Evolutionary conservation across 2,888 invertebrate species (phyloP).

Genomic region (Xestia xanthographa): DNA sequence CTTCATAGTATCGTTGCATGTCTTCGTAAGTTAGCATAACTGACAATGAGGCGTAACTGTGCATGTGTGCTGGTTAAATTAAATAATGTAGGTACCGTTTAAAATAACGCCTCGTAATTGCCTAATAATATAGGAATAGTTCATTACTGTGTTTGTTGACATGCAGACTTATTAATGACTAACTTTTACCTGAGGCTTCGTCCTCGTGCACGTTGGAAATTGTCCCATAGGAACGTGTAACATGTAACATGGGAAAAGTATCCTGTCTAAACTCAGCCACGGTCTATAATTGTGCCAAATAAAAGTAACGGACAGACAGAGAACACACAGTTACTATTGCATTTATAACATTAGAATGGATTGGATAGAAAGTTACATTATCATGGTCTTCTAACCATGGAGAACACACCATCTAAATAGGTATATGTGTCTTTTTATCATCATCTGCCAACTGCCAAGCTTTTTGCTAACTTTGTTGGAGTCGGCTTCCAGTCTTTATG

Average conservation of each 20-base stretch:
- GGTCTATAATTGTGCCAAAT: background rate
- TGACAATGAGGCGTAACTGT: conserved; percentile 28
- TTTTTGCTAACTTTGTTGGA: too few species aligned
- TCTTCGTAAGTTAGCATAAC: conserved; percentile 21
- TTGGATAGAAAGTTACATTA: background rate
- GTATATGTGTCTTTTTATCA: too few species aligned
- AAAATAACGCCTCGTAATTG: background rate
- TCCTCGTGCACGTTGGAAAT: too few species aligned
- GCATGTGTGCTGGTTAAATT: conserved; percentile 8
- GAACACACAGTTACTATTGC: background rate
- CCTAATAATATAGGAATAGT: too few species aligned
- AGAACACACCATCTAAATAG: too few species aligned
- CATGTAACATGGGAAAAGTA: too few species aligned
- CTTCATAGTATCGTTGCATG: conserved; percentile 27
- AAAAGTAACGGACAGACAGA: background rate
- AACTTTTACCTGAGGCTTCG: too few species aligned
- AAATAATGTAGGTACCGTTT: conserved; percentile 30
- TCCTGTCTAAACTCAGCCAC: background rate
- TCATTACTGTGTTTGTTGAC: too few species aligned
- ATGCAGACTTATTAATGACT: background rate
- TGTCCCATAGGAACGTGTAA: too few species aligned
- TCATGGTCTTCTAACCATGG: background rate
- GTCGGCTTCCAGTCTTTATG: too few species aligned
- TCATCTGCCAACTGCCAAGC: too few species aligned
- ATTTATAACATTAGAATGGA: background rate